Evolutionary conservation across 2,797 vertebrate species (phyloP).

Genomic region (Acrocephalus scirpaceus): DNA sequence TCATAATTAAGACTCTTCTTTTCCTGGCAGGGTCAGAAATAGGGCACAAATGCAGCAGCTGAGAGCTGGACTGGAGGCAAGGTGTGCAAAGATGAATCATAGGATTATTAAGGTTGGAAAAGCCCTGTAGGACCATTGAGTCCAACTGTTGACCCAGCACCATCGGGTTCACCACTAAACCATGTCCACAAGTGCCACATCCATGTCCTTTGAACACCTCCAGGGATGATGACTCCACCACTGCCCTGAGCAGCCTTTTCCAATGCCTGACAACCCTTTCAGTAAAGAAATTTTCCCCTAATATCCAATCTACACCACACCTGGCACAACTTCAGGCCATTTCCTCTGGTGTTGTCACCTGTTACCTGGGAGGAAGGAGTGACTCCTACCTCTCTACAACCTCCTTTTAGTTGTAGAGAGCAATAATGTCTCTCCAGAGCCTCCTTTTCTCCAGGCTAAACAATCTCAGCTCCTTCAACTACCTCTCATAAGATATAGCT

Average conservation of each 20-base stretch:
- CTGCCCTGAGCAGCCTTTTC: background rate
- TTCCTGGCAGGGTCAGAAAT: background rate
- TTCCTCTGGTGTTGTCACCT: background rate
- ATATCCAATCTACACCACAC: background rate
- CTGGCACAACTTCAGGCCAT: background rate
- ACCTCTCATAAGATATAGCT: background rate
- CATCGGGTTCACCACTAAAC: background rate
- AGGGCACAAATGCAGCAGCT: background rate
- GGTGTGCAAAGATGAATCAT: background rate
- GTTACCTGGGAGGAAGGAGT: background rate
- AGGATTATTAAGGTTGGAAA: background rate
- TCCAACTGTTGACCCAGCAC: background rate
- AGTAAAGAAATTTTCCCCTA: background rate
- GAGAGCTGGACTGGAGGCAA: background rate
- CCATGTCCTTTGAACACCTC: background rate
- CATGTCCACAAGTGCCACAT: background rate
- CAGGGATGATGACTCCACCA: background rate
- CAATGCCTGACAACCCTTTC: background rate
- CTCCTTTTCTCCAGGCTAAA: background rate
- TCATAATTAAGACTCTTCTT: background rate
- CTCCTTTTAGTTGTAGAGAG: background rate
- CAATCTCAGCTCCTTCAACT: background rate
- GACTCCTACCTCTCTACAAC: background rate
- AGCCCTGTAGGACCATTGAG: background rate
- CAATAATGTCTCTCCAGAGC: background rate